phyloP scores from a whole-genome alignment of 2,113 vertebrate genomes.

The Labeo rohita region DNA sequence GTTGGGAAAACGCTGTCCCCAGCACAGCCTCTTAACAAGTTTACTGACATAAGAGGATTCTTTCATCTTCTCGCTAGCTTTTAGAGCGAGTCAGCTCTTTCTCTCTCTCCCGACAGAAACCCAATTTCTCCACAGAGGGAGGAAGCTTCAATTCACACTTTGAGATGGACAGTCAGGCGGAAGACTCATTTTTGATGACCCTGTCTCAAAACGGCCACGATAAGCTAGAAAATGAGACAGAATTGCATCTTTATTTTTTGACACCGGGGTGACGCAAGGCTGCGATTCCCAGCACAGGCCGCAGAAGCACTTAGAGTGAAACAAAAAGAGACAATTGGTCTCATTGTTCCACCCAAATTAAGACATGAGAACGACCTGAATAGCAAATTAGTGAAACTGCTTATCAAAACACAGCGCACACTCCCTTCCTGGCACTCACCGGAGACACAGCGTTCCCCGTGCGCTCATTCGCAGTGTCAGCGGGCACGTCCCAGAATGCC shows the following conservation, averaged over 20 bases:
- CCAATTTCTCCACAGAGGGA: conserved; percentile 49
- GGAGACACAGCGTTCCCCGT: conserved; percentile 7
- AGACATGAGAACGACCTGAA: conserved; percentile 14
- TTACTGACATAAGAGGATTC: conserved; percentile 77
- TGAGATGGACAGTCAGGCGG: conserved; percentile 32
- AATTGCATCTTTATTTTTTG: conserved; percentile 14
- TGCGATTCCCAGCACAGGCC: neutral
- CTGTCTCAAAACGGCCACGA: conserved; percentile 31
- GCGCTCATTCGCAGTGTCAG: conserved; percentile 12
- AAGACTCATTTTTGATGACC: conserved; percentile 42
- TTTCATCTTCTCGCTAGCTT: conserved; percentile 67
- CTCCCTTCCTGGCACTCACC: conserved; percentile 10
- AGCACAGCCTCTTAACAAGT: conserved; percentile 67
- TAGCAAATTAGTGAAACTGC: conserved; percentile 22
- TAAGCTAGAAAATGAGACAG: conserved; percentile 31
- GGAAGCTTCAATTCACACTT: conserved; percentile 42
- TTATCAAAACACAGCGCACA: conserved; percentile 9
- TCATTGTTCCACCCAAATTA: conserved; percentile 27
- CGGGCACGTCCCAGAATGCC: neutral
- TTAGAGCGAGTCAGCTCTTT: conserved; percentile 66
- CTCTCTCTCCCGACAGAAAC: conserved; percentile 43
- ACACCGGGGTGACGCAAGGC: neutral
- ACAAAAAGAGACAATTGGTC: conserved; percentile 8
- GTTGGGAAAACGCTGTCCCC: conserved; percentile 65
- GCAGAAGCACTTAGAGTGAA: neutral